Percentiles rank a stretch among this genome's conserved stretches.
These are phyloP conservation scores for Holothuria scabra DNA, from an alignment of 53 echinoderm and acorn worm species.

Conservation along the genomic window DNA sequence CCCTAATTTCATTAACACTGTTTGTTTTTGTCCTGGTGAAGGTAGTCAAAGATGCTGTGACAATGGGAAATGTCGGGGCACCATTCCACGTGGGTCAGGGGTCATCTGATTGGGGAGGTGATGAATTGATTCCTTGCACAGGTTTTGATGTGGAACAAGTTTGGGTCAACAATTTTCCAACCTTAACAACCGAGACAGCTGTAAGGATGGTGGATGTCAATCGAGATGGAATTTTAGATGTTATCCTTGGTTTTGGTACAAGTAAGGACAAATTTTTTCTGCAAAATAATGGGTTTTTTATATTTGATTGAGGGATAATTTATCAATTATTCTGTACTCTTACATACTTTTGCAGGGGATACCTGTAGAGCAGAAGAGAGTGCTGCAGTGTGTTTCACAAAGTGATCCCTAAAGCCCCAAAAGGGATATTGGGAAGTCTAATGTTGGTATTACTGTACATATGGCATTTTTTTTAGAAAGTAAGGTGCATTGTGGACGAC, in stretches of 20 bases:
- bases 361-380: too few relatives aligned
- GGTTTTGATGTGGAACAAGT: conserved; percentile 80
- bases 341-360: too few relatives aligned
- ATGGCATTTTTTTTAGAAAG: too few relatives aligned
- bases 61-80: background rate
- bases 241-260: conserved; percentile 82
- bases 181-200: conserved; percentile 81
- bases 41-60: conserved; percentile 60
- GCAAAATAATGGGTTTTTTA: too few relatives aligned
- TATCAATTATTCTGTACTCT: too few relatives aligned
- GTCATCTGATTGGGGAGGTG: background rate
- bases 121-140: conserved; percentile 65
- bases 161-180: conserved; percentile 86
- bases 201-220: conserved; percentile 87
- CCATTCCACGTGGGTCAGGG: background rate
- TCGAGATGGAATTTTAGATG: conserved; percentile 80
- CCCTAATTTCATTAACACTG: conserved; percentile 58
- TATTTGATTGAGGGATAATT: too few relatives aligned
- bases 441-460: too few relatives aligned
- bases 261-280: conserved; percentile 50
- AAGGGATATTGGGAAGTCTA: too few relatives aligned
- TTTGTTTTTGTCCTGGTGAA: conserved; percentile 74
- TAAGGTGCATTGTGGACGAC: too few relatives aligned
- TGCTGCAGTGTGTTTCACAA: too few relatives aligned
- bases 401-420: too few relatives aligned